Base-by-base conservation (phyloP, 2,797 vertebrate genomes). In the Urophycis tenuis region DNA sequence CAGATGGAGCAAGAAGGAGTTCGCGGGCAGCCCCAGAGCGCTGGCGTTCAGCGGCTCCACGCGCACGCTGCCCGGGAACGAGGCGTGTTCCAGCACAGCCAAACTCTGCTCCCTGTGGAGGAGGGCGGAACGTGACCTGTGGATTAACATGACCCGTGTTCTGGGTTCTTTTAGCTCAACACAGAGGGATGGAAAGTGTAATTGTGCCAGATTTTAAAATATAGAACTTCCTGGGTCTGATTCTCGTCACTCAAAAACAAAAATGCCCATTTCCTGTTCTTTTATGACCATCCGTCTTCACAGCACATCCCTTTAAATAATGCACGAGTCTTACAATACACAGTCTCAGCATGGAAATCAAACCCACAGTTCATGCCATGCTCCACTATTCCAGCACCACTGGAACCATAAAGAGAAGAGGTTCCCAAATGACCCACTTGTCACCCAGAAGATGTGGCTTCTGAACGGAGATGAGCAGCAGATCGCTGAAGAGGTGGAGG, bases 401-500 rank as follows among this genome's bases (percentile, higher is more conserved):
- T 64, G n/a, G 29, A 64, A 29, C 60, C 25, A 11, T 29, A 12
- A 29, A 64, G n/a, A 29, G 41, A 7, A n/a, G 36, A n/a, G 12
- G 15, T 9, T 36, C 36, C 36, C 36, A 36, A 36, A 36, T 36
- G 36, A 36, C 45, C 45, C 45, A 53, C 45, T 45, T 7, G n/a
- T 60, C 7, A 60, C 6, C n/a, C 6, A 74, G 36, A 72, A 33
- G 4, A 25, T 64, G 32, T 34, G 17, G 22, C 94, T 87, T 92
- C 79, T 90, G 91, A 0, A 79, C 69, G 15, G 94, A 95, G 72
- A 95, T 81, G 72, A 95, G 86, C 84, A 95, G 75, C 35, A 95
- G 87, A 78, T 95, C 92, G 36, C 90, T 95, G 90, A 95, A 94
- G 74, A 95, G 93, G 79, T 95, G 94, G 8, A 95, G 85, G 80